Evolutionary conservation across 2,113 vertebrate genomes (phyloP).

Genomic region (Myotis davidii): DNA sequence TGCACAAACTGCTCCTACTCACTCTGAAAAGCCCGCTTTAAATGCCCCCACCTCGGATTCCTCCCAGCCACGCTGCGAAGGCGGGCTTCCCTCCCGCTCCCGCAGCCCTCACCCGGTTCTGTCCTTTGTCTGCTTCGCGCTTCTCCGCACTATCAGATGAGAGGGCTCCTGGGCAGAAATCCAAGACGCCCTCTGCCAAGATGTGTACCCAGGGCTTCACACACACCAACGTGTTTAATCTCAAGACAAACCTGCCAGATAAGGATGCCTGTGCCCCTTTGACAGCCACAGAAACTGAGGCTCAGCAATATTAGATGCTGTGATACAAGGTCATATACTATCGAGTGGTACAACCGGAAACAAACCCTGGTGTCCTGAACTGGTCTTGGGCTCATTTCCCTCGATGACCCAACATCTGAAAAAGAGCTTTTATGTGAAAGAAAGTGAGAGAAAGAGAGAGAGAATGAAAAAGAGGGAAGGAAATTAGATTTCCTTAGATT

Average conservation of each 20-base stretch:
- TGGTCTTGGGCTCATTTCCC: background rate
- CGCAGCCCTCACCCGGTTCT: background rate
- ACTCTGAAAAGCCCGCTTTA: background rate
- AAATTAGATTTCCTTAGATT: slow-evolving; percentile 7
- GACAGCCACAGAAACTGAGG: background rate
- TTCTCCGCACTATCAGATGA: background rate
- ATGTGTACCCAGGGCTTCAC: background rate
- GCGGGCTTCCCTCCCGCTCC: background rate
- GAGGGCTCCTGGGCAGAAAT: background rate
- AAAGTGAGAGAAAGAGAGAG: background rate
- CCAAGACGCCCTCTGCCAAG: background rate
- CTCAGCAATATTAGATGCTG: background rate
- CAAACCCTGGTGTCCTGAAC: background rate
- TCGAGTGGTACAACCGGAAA: background rate
- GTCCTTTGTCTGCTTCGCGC: background rate
- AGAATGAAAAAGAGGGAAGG: background rate
- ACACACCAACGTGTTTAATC: background rate
- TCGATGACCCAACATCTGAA: background rate
- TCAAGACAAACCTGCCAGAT: background rate
- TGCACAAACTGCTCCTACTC: background rate
- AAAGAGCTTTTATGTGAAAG: background rate
- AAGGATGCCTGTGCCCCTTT: background rate
- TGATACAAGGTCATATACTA: fast-evolving
- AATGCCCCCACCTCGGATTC: background rate
- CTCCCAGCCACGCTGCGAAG: background rate